Percentiles rank a stretch among this genome's conserved stretches.
Conservation (phyloP, 2,113 vertebrate genomes). For the Cichladusa arquata region DNA sequence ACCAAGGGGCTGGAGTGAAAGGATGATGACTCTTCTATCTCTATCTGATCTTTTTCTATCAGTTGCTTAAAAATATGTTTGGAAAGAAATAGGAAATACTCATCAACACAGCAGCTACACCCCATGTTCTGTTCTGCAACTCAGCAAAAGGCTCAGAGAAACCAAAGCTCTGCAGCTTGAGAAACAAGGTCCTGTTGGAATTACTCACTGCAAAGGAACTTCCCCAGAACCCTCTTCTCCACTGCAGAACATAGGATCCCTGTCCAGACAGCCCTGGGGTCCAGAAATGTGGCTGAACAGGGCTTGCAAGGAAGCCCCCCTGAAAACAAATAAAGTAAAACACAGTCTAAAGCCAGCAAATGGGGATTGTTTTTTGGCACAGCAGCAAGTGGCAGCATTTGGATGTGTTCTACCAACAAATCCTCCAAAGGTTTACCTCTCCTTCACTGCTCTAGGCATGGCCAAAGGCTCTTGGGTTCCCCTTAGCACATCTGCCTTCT, state of each 20-base stretch:
- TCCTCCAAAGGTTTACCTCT: neutral
- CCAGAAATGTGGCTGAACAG: neutral
- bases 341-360: neutral
- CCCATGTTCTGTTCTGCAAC: neutral
- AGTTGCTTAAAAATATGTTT: neutral
- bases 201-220: neutral
- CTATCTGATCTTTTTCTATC: neutral
- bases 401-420: neutral
- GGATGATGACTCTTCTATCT: neutral
- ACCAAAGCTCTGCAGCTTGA: neutral
- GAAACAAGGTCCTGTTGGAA: neutral
- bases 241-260: neutral
- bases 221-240: neutral
- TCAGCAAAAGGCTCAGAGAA: neutral
- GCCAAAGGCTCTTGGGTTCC: neutral
- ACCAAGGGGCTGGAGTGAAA: neutral
- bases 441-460: neutral
- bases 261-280: neutral
- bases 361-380: neutral
- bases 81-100: neutral
- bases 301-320: neutral
- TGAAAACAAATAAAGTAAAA: neutral
- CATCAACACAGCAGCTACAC: neutral
- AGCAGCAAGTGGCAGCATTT: neutral
- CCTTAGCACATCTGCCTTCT: neutral